These are phyloP conservation scores for Furcifer pardalis DNA, from an alignment of 2,797 vertebrate genomes.

Conservation along the genomic window DNA sequence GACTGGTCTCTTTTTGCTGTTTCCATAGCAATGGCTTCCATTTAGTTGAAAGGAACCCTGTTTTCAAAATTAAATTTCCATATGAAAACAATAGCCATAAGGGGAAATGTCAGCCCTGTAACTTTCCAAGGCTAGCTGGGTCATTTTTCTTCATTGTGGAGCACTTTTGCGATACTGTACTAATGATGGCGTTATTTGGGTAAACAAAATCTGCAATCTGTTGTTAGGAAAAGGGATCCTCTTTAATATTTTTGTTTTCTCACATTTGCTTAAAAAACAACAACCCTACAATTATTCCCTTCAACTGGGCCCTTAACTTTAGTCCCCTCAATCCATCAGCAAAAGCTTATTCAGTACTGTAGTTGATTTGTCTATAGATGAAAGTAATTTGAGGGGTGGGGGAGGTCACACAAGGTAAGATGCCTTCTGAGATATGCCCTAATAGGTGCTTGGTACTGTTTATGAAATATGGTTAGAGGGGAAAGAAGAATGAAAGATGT, in stretches of 20 bases:
- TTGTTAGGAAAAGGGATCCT: neutral
- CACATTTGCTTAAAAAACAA: neutral
- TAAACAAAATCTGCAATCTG: neutral
- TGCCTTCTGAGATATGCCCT: constrained; percentile 9
- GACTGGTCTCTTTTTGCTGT: neutral
- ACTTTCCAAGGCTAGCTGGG: neutral
- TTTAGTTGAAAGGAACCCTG: neutral
- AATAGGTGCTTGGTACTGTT: constrained; percentile 8
- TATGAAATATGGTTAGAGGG: constrained; percentile 25
- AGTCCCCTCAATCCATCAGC: neutral
- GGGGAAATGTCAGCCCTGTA: neutral
- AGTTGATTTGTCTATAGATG: neutral
- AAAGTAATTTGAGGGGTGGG: neutral
- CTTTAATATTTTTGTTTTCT: neutral
- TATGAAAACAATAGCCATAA: neutral
- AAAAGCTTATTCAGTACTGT: no score
- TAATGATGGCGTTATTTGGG: neutral
- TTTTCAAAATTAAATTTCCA: neutral
- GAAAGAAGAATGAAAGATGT: constrained; percentile 12
- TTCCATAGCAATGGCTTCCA: constrained; percentile 6
- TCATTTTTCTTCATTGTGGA: neutral
- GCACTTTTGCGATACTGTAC: neutral
- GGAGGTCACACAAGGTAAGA: constrained; percentile 3
- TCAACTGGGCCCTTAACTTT: neutral
- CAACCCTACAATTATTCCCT: neutral